Conservation (phyloP, 64 coral and sea anemone genomes). For the Acropora yongei region DNA sequence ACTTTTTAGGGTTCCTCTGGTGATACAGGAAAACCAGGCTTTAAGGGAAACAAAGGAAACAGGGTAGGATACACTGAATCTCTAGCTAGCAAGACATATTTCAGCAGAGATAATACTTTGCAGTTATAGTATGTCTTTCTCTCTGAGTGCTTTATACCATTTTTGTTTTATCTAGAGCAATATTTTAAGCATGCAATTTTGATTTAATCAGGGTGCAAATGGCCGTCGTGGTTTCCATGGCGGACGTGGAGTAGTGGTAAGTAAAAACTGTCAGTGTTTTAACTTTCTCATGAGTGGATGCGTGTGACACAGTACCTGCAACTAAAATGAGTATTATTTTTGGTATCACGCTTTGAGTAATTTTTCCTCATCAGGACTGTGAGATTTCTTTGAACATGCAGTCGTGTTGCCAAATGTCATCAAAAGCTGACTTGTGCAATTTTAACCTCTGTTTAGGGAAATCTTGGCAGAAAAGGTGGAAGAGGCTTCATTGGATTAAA, state of each 20-base stretch:
- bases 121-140: neutral
- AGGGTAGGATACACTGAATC: neutral
- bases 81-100: neutral
- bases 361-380: neutral
- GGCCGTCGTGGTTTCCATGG: constrained; percentile 38
- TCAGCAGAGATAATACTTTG: neutral
- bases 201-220: constrained; percentile 3
- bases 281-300: neutral
- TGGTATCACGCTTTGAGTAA: no score
- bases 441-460: constrained; percentile 34
- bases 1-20: constrained; percentile 31
- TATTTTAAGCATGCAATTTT: neutral
- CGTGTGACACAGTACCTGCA: no score
- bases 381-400: neutral
- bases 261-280: neutral
- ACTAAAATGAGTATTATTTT: no score
- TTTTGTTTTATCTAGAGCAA: neutral
- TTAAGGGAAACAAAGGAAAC: constrained; percentile 60
- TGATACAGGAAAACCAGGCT: constrained; percentile 19
- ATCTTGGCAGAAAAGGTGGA: constrained; percentile 51
- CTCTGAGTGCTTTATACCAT: neutral
- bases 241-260: constrained; percentile 20
- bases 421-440: neutral
- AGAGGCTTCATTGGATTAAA: constrained; percentile 45
- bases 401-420: neutral